Evolutionary conservation across 64 coral and sea anemone genomes (phyloP).

Genomic region (Porites lutea): DNA sequence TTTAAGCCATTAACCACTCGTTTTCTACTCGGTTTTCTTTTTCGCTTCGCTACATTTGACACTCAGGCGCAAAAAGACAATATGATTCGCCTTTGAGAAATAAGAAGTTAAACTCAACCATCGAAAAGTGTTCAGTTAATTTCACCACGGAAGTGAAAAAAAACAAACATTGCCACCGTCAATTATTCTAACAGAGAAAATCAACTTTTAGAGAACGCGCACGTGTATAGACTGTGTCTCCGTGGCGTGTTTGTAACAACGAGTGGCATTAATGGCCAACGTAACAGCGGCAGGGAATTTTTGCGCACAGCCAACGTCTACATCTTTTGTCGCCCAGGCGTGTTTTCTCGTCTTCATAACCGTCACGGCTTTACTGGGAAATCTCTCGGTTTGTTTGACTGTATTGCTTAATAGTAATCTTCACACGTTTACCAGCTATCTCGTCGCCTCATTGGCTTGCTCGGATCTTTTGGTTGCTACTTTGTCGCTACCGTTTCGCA

Average conservation of each 20-base stretch:
- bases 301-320: conserved; percentile 47
- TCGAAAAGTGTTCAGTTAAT: background rate
- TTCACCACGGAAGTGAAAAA: background rate
- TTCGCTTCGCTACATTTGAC: background rate
- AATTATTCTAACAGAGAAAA: background rate
- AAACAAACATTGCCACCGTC: background rate
- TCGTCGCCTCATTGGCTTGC: conserved; percentile 89
- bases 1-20: background rate
- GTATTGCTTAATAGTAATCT: conserved; percentile 73
- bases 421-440: conserved; percentile 82
- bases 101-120: background rate
- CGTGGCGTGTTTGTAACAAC: background rate
- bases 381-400: conserved; percentile 78
- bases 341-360: conserved; percentile 68
- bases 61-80: background rate
- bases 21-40: background rate
- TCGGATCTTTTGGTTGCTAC: conserved; percentile 87
- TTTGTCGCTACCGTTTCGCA: conserved; percentile 80
- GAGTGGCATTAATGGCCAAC: background rate
- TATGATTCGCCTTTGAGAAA: background rate
- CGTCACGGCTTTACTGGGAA: conserved; percentile 79
- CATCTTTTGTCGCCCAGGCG: conserved; percentile 67
- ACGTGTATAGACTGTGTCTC: background rate
- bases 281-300: background rate
- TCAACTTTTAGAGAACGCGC: background rate